phyloP scores from a whole-genome alignment of 2,888 invertebrate species.

The Conus canariensis region DNA sequence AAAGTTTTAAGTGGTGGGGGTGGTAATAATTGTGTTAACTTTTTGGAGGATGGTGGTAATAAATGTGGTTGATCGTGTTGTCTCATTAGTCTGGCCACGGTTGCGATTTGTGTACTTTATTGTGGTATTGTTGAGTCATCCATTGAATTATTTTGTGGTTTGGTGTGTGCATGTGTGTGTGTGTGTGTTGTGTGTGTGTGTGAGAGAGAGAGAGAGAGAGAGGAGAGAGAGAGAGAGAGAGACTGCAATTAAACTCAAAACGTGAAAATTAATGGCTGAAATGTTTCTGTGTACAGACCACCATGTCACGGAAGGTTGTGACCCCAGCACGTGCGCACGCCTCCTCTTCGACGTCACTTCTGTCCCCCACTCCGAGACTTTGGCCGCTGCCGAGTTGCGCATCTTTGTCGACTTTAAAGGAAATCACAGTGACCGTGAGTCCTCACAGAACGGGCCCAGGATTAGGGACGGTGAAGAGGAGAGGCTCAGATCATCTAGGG shows the following conservation, averaged over 20 bases:
- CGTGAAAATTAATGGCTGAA: too few relatives aligned
- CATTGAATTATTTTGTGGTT: too few relatives aligned
- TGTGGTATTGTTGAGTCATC: too few relatives aligned
- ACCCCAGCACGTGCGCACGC: constrained; percentile 58
- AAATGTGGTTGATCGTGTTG: too few relatives aligned
- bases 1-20: too few relatives aligned
- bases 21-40: too few relatives aligned
- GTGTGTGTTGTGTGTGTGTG: neutral
- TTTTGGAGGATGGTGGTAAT: too few relatives aligned
- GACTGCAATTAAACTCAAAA: too few relatives aligned
- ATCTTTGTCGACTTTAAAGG: constrained; percentile 61
- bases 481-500: neutral
- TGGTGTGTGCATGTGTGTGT: neutral
- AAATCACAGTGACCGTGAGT: neutral
- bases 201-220: too few relatives aligned
- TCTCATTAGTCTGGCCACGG: too few relatives aligned
- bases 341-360: constrained; percentile 86
- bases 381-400: constrained; percentile 90
- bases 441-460: neutral
- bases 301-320: constrained; percentile 54
- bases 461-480: neutral
- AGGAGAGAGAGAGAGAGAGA: too few relatives aligned
- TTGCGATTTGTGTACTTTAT: too few relatives aligned
- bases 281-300: constrained; percentile 26
- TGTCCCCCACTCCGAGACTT: constrained; percentile 87